Conservation (phyloP, 53 echinoderm and acorn worm species). For the Hippasteria phrygiana region DNA sequence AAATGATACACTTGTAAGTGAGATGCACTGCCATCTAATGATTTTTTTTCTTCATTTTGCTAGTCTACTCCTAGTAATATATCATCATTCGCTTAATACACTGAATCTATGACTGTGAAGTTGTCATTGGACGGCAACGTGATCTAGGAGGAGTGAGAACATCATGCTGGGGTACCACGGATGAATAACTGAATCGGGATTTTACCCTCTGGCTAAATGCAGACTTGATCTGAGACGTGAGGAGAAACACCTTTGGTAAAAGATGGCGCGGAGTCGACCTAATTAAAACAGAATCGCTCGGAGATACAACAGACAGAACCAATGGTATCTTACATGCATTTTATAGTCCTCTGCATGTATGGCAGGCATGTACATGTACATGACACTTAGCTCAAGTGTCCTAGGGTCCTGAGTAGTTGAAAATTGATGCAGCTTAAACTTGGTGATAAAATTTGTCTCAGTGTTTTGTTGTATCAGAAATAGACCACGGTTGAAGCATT, state of each 20-base stretch:
- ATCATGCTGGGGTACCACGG: background rate
- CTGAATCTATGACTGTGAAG: background rate
- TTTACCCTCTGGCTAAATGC: constrained; percentile 20
- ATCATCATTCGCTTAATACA: too few relatives aligned
- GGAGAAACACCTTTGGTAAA: constrained; percentile 35
- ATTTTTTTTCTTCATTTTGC: too few relatives aligned
- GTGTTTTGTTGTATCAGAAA: too few relatives aligned
- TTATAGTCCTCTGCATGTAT: background rate
- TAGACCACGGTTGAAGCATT: too few relatives aligned
- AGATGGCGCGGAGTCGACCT: background rate
- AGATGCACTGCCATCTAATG: too few relatives aligned
- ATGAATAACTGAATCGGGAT: constrained; percentile 15
- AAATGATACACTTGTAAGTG: too few relatives aligned
- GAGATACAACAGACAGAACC: background rate
- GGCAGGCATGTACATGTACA: background rate
- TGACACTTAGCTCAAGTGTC: too few relatives aligned
- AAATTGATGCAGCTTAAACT: too few relatives aligned
- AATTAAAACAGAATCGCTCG: constrained; percentile 4
- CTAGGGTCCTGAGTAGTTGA: too few relatives aligned
- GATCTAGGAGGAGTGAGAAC: background rate
- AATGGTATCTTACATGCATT: background rate
- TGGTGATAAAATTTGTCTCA: too few relatives aligned
- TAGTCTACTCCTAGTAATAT: too few relatives aligned
- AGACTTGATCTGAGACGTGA: background rate
- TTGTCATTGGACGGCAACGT: background rate